phyloP scores from a whole-genome alignment of 1,140 invertebrate species.

The Helicoverpa armigera region DNA sequence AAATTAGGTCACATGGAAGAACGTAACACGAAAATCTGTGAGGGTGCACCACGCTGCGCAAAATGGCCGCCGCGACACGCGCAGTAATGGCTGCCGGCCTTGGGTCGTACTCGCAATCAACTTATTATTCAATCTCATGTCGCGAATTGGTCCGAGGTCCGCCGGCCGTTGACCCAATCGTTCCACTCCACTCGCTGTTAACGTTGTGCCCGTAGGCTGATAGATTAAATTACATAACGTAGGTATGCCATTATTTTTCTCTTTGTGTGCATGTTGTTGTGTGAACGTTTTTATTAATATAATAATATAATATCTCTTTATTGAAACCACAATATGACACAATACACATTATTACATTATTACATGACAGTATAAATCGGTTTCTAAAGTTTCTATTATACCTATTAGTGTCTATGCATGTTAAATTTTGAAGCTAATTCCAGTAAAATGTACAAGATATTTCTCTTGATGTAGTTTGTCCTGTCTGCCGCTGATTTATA shows the following conservation, averaged over 20 bases:
- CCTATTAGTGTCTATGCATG: too few relatives aligned
- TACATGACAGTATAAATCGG: not conserved
- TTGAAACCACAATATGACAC: too few relatives aligned
- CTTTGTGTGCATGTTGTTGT: constrained; percentile 36
- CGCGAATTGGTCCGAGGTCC: constrained; percentile 86
- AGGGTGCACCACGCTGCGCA: constrained; percentile 72
- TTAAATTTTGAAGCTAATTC: too few relatives aligned
- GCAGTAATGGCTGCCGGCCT: constrained; percentile 81
- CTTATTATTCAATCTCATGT: constrained; percentile 87
- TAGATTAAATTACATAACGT: constrained; percentile 66
- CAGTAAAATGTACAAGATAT: too few relatives aligned
- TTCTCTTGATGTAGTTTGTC: too few relatives aligned
- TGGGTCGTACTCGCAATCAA: constrained; percentile 82
- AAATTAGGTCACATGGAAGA: constrained; percentile 57
- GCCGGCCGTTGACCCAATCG: constrained; percentile 76
- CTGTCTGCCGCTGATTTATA: not conserved
- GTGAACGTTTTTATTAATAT: not conserved
- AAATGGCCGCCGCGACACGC: constrained; percentile 76
- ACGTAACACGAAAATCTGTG: constrained; percentile 56
- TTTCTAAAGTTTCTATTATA: too few relatives aligned
- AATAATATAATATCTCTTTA: too few relatives aligned
- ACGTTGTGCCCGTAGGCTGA: constrained; percentile 59
- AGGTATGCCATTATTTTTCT: constrained; percentile 54
- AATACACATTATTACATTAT: too few relatives aligned
- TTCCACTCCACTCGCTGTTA: constrained; percentile 71